Base-by-base conservation (phyloP, 30 jellyfish, hydroid and myxozoan genomes). In the Turritopsis rubra region DNA sequence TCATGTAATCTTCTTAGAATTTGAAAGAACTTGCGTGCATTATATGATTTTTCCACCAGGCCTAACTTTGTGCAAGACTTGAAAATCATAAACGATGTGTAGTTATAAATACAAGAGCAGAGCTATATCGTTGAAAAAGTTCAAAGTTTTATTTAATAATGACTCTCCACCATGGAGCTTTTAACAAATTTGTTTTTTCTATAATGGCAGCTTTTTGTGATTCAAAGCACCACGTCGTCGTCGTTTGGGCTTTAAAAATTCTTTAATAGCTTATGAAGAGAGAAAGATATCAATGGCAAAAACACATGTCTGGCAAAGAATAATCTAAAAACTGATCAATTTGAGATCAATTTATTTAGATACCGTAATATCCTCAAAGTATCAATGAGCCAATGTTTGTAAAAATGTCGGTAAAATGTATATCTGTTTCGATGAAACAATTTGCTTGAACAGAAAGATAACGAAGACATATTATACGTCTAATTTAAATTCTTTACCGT, bases 81-180 rank as follows among this genome's bases (percentile, higher is more conserved):
- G 60, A 41, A 41, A 41, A 3, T 41, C 60, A 3, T 41, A 3
- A 3, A 41, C 60, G 60, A 41, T 41, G 60, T 41, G 60, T 41
- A 41, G 60, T 41, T 41, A 41, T 41, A 13, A 41, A 41, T 41
- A 41, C 60, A 41, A 41, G 60, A 41, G 60, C 13, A 41, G 60
- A 41, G n/a, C n/a, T n/a, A n/a, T n/a, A 41, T 41, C 60, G 60
- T 41, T 41, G 60, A 41, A 68, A 68, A 68, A 68, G 77, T 68
- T 68, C 77, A 68, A 68, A n/a, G 77, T 68, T 68, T 68, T 68
- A 68, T 68, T 68, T 23, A 68, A 68, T 68, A 68, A 68, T 68
- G 30, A 68, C 77, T n/a, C 77, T 68, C 77, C 77, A 19, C 77
- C 77, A 27, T 22, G 77, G 77, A 68, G 28, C 31, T 1, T 68